These are phyloP conservation scores for Agriotes lineatus DNA, from an alignment of 2,888 invertebrate genomes.

Conservation along the genomic window DNA sequence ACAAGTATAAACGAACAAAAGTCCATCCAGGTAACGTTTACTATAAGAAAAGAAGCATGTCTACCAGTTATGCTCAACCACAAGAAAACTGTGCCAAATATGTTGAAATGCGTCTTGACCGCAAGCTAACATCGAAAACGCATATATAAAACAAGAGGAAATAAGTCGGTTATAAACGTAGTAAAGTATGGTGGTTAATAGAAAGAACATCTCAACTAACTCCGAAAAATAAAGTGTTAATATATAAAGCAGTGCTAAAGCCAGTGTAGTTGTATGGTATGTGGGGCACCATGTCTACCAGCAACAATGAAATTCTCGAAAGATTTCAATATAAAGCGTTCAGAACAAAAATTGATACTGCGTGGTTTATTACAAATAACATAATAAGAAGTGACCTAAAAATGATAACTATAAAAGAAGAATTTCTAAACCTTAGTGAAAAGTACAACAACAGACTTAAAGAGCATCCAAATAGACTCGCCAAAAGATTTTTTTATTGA, in stretches of 20 bases:
- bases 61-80: background rate
- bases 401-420: slow-evolving; percentile 14
- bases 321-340: slow-evolving; percentile 10
- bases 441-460: slow-evolving; percentile 17
- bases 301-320: slow-evolving; percentile 9
- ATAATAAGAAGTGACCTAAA: slow-evolving; percentile 15
- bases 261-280: slow-evolving; percentile 1
- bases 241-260: slow-evolving; percentile 5
- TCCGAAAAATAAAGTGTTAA: slow-evolving; percentile 7
- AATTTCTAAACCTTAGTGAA: slow-evolving; percentile 16
- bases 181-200: no score
- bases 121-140: no score
- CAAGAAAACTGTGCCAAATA: no score
- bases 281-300: background rate
- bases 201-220: background rate
- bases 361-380: slow-evolving; percentile 16
- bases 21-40: no score
- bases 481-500: background rate
- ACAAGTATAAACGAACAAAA: background rate
- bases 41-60: background rate
- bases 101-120: no score
- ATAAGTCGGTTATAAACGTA: no score
- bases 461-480: background rate
- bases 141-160: no score
- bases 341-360: background rate